These are phyloP conservation scores for Hiodon alosoides DNA, from an alignment of 2,113 vertebrate species.

Conservation along the genomic window DNA sequence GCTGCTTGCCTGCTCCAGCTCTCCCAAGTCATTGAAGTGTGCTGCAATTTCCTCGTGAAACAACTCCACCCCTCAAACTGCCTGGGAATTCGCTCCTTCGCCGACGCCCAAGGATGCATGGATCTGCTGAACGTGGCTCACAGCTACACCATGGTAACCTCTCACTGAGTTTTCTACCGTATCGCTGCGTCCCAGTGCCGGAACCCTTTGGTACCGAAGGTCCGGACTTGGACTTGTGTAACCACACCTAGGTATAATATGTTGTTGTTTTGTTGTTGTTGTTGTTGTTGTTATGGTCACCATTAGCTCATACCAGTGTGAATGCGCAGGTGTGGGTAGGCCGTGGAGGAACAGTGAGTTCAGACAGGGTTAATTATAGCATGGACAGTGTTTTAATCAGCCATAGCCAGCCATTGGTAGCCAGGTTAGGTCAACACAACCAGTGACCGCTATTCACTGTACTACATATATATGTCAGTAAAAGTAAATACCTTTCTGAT, in stretches of 20 bases:
- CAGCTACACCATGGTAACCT: conserved; percentile 87
- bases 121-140: conserved; percentile 91
- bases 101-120: conserved; percentile 87
- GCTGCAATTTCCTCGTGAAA: conserved; percentile 94
- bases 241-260: background rate
- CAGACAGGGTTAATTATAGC: no score
- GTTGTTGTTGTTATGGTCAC: no score
- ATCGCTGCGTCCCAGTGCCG: no score
- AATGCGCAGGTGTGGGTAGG: background rate
- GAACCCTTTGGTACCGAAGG: background rate
- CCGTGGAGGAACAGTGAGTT: no score
- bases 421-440: no score
- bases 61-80: conserved; percentile 97
- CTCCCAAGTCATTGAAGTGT: conserved; percentile 89
- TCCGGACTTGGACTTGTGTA: background rate
- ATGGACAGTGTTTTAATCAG: no score
- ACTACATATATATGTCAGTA: no score
- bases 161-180: background rate
- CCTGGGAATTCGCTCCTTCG: conserved; percentile 91
- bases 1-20: conserved; percentile 94
- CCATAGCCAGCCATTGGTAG: no score
- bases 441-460: no score
- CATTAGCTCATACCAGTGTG: background rate
- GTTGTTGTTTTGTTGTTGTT: no score
- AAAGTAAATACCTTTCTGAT: no score